Conservation (phyloP, 2,113 vertebrate genomes). For the Archilochus colubris region DNA sequence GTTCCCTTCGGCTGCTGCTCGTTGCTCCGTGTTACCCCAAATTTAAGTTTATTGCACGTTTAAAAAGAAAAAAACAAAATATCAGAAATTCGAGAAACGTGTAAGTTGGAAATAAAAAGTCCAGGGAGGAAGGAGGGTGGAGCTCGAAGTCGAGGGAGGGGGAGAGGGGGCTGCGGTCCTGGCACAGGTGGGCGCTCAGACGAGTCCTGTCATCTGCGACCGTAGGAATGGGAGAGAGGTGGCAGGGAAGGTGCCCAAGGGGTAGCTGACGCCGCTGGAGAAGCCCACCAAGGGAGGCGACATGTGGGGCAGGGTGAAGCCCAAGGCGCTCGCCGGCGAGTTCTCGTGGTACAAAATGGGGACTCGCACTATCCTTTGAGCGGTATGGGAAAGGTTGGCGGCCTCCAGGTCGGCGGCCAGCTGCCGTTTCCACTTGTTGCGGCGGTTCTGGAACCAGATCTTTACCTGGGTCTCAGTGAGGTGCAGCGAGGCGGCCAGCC, state of each 20-base stretch:
- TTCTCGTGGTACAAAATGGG: slow-evolving; percentile 92
- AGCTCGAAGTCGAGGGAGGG: neutral
- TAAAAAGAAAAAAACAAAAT: neutral
- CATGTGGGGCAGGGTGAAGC: slow-evolving; percentile 80
- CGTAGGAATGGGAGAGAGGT: slow-evolving; percentile 84
- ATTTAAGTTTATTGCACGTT: slow-evolving; percentile 68
- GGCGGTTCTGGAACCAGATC: slow-evolving; percentile 98
- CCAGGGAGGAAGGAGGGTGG: neutral
- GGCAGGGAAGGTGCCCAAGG: slow-evolving; percentile 84
- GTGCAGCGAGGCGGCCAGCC: slow-evolving; percentile 94
- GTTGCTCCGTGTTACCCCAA: slow-evolving; percentile 22
- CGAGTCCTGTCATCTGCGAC: slow-evolving; percentile 90
- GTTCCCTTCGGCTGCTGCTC: neutral
- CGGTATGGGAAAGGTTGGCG: slow-evolving; percentile 80
- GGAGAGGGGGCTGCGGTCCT: neutral
- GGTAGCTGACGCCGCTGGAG: slow-evolving; percentile 82
- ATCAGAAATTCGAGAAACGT: slow-evolving; percentile 24
- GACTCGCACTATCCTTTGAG: slow-evolving; percentile 89
- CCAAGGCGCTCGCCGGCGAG: slow-evolving; percentile 66
- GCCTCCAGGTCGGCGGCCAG: slow-evolving; percentile 89
- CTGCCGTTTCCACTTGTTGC: slow-evolving; percentile 98
- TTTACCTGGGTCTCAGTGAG: slow-evolving; percentile 98
- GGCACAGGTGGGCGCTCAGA: slow-evolving; percentile 73
- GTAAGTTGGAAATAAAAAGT: slow-evolving; percentile 36
- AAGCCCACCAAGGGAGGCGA: slow-evolving; percentile 81